phyloP scores from a whole-genome alignment of 2,888 invertebrate species.

The Sarcophaga rosellei region DNA sequence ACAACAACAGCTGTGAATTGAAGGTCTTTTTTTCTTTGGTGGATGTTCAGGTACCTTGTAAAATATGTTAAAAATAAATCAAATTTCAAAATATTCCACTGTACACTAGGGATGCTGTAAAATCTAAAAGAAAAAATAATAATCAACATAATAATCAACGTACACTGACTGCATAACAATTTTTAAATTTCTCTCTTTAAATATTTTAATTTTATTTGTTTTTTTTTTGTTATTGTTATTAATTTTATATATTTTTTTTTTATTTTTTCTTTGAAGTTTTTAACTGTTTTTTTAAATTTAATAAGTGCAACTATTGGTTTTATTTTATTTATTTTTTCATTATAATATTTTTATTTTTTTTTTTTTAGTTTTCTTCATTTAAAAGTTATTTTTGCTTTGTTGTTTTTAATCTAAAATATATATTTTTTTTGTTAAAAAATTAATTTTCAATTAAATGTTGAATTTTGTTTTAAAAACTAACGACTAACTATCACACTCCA shows the following conservation, averaged over 20 bases:
- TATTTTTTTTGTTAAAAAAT: conserved; percentile 34
- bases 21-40: too few relatives aligned
- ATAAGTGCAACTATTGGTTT: conserved; percentile 65
- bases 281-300: conserved; percentile 37
- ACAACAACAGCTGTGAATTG: too few relatives aligned
- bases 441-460: conserved; percentile 4
- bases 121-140: too few relatives aligned
- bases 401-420: conserved; percentile 33
- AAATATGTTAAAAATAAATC: too few relatives aligned
- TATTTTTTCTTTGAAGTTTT: neutral
- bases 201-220: too few relatives aligned
- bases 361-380: conserved; percentile 23
- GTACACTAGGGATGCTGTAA: too few relatives aligned
- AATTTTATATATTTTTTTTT: conserved; percentile 10
- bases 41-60: too few relatives aligned
- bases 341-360: conserved; percentile 8
- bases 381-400: conserved; percentile 24
- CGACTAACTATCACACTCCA: conserved; percentile 72
- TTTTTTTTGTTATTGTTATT: neutral
- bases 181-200: too few relatives aligned
- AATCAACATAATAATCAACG: too few relatives aligned
- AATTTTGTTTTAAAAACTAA: conserved; percentile 58
- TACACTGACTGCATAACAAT: too few relatives aligned
- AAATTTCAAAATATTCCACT: too few relatives aligned
- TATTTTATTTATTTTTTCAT: neutral